Evolutionary conservation across 2,888 invertebrate species (phyloP).

Genomic region (Dynastes maya): DNA sequence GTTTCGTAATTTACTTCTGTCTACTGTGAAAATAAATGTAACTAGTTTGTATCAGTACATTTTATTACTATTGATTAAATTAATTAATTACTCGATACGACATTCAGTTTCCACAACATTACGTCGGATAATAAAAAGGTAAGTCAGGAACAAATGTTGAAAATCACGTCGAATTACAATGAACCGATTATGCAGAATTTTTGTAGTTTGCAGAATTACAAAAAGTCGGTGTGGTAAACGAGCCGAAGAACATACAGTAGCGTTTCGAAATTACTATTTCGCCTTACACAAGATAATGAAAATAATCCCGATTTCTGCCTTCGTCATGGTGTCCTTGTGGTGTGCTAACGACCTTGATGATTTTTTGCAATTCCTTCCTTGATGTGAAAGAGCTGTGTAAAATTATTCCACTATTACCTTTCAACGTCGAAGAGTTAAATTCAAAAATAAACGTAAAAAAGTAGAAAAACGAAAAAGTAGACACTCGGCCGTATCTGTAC

Average conservation of each 20-base stretch:
- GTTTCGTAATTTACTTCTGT: too few relatives aligned
- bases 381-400: not conserved
- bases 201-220: too few relatives aligned
- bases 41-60: too few relatives aligned
- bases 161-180: too few relatives aligned
- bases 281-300: slow-evolving; percentile 18
- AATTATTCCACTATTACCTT: slow-evolving; percentile 13
- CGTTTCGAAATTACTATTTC: not conserved
- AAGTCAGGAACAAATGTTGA: too few relatives aligned
- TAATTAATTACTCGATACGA: too few relatives aligned
- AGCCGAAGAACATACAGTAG: not conserved
- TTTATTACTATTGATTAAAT: too few relatives aligned
- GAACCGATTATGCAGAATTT: too few relatives aligned
- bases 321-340: slow-evolving; percentile 33
- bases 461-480: not conserved
- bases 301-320: slow-evolving; percentile 22
- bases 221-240: too few relatives aligned
- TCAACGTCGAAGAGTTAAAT: not conserved
- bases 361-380: slow-evolving; percentile 32
- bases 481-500: slow-evolving; percentile 11
- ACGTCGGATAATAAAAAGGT: too few relatives aligned
- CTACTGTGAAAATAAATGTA: too few relatives aligned
- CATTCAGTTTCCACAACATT: too few relatives aligned
- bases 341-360: slow-evolving; percentile 44
- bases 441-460: not conserved